Evolutionary conservation across 37 sponge, comb jelly and placozoan genomes (phyloP), one percentile per base, ranked within the genome.

Genomic region (Corticium candelabrum): DNA sequence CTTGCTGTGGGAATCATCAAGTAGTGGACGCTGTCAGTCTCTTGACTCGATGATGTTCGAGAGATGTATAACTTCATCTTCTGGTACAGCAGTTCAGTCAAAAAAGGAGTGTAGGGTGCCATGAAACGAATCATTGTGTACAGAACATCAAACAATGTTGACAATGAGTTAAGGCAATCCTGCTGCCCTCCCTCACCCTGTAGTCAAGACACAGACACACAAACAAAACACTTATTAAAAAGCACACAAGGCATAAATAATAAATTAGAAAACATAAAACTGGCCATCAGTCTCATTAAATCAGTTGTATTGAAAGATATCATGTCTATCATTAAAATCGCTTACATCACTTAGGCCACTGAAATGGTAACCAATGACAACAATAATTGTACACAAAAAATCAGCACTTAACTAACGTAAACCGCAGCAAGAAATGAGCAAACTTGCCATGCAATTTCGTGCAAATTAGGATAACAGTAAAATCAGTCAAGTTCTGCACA

Each of bases 51-150:
- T 77, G 83, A 76, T 5, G 75, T 77, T 70, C 86, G 68, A 32
- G 84, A 79, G 37, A 74, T 76, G 1, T 84, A 76, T 27, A 27
- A 39, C 35, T 77, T 78, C 70, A 97, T 81, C 67, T 88, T 89
- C 79, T 97, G 98, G 85, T 87, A 93, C 86, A 97, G 89, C 82
- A 83, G 81, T 57, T 97, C 98, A 0, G 94, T 93, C 74, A 97
- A 77, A 82, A 97, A 97, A 0, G 98, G 98, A 40, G 98, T 97
- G 85, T 91, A 97, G 34, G 98, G 92, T 70, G 98, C 86, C 98
- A 97, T 93, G 82, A 93, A 82, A n/a, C 87, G 50, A 3, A 82
- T 86, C 92, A 97, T 97, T 43, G 81, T 71, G 41, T 84, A 85
- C 30, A 97, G 79, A 31, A 97, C 98, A 29, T 86, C 79, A 77